Conservation (phyloP, 1,140 invertebrate species). For the Anoplophora glabripennis region DNA sequence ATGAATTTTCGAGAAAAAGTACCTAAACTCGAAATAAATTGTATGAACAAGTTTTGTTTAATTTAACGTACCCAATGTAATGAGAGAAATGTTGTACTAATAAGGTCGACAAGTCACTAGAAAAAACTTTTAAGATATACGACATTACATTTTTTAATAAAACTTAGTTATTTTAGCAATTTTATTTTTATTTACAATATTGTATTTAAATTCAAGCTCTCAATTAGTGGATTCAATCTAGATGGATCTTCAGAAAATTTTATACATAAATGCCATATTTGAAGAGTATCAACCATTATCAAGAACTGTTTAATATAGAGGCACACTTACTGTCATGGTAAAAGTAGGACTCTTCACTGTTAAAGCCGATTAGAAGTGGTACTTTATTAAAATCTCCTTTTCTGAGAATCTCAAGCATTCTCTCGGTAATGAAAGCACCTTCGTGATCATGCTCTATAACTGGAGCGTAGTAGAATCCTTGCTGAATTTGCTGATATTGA, state of each 20-base stretch:
- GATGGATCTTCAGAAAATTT: not conserved
- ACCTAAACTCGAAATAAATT: too few species aligned
- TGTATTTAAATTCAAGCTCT: not conserved
- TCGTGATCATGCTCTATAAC: conserved; percentile 25
- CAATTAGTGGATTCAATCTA: conserved; percentile 3
- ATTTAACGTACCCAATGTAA: too few species aligned
- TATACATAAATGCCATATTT: not conserved
- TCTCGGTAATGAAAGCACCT: conserved; percentile 22
- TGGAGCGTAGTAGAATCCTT: conserved; percentile 29
- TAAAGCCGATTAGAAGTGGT: conserved; percentile 23
- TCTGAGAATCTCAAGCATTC: conserved; percentile 17
- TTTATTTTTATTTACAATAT: not conserved
- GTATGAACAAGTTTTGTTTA: too few species aligned
- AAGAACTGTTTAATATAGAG: not conserved
- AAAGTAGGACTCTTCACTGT: conserved; percentile 26
- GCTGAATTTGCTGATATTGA: conserved; percentile 13
- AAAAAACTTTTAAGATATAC: too few species aligned
- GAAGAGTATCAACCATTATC: not conserved
- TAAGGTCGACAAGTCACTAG: too few species aligned
- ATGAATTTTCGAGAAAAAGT: too few species aligned
- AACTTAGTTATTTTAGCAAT: not conserved
- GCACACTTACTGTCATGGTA: conserved; percentile 19
- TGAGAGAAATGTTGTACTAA: too few species aligned
- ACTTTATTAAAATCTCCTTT: conserved; percentile 21
- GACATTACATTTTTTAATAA: too few species aligned